Evolutionary conservation across 2,888 invertebrate species (phyloP).

Genomic region (Cecidostiba fungosa): DNA sequence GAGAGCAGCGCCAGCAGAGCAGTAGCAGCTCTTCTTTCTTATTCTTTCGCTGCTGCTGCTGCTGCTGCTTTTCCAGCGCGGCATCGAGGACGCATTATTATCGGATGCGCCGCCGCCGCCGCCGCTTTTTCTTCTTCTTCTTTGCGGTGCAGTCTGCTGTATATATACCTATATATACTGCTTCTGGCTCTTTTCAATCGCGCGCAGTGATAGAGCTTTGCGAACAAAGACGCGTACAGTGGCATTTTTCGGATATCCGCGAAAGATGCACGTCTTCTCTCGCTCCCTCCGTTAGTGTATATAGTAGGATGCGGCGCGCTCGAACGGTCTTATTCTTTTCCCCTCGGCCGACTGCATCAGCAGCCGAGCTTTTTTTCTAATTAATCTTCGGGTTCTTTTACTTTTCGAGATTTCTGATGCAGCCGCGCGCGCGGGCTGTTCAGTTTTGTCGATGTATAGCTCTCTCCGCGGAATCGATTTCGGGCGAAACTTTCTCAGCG

Average conservation of each 20-base stretch:
- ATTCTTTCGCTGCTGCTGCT: constrained; percentile 64
- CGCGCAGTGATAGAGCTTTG: not conserved
- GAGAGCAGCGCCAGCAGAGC: constrained; percentile 2
- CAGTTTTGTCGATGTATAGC: not conserved
- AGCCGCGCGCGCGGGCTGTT: not conserved
- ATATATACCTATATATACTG: not conserved
- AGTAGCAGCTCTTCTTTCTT: constrained; percentile 65
- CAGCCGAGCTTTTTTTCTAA: constrained; percentile 60
- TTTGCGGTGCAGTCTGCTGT: constrained; percentile 56
- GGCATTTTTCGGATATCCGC: constrained; percentile 47
- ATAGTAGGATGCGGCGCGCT: constrained; percentile 51
- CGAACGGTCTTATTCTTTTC: constrained; percentile 55
- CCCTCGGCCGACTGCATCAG: not conserved
- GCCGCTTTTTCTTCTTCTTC: too few species aligned
- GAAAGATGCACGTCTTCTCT: constrained; percentile 57
- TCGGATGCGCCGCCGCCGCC: constrained; percentile 28
- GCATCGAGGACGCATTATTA: constrained; percentile 52
- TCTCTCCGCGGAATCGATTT: constrained; percentile 27
- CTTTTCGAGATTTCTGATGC: constrained; percentile 11
- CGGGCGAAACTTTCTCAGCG: not conserved
- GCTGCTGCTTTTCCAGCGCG: constrained; percentile 56
- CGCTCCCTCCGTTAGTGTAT: constrained; percentile 43
- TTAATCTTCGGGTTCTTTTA: constrained; percentile 49
- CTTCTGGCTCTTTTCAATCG: constrained; percentile 39
- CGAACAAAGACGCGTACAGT: constrained; percentile 70